A percentile compares a stretch with the other conserved stretches of the same genome.
Evolutionary conservation across 2,113 vertebrate genomes (phyloP).

Genomic region (Antigone vipio): DNA sequence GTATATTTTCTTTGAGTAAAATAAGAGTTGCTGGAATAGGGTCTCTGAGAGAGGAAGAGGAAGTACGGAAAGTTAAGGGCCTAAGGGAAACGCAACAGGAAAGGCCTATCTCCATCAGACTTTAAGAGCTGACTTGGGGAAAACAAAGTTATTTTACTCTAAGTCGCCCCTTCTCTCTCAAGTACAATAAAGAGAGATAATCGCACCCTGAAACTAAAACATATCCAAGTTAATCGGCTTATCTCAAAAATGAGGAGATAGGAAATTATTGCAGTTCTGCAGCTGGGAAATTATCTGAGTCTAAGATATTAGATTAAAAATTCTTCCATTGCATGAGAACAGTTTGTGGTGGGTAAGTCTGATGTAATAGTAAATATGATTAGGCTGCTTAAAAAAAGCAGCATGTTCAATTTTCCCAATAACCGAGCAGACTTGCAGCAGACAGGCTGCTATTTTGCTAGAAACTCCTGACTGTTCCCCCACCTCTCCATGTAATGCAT

Average conservation of each 20-base stretch:
- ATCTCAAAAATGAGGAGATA: constrained; percentile 37
- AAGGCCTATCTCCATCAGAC: not conserved
- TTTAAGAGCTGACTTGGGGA: not conserved
- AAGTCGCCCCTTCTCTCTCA: not conserved
- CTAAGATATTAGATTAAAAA: constrained; percentile 60
- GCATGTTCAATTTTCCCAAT: constrained; percentile 29
- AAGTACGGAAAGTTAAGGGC: not conserved
- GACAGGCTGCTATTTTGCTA: not conserved
- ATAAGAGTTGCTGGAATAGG: not conserved
- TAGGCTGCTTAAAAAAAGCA: constrained; percentile 27
- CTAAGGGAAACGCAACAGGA: not conserved
- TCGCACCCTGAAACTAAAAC: constrained; percentile 31
- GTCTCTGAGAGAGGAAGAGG: not conserved
- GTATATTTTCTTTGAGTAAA: not conserved
- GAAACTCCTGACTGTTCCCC: not conserved
- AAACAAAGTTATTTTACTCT: constrained; percentile 9
- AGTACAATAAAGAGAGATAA: constrained; percentile 19
- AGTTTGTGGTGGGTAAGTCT: constrained; percentile 9
- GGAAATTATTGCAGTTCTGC: constrained; percentile 47
- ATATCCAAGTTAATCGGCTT: constrained; percentile 13
- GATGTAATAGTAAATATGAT: constrained; percentile 52
- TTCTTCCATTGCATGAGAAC: constrained; percentile 36
- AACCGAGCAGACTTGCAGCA: not conserved
- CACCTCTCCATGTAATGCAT: not conserved
- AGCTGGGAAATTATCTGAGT: constrained; percentile 37